A percentile compares a stretch with the other conserved stretches of the same genome.
Conservation (phyloP, 2,797 vertebrate genomes). For the Tapera naevia region DNA sequence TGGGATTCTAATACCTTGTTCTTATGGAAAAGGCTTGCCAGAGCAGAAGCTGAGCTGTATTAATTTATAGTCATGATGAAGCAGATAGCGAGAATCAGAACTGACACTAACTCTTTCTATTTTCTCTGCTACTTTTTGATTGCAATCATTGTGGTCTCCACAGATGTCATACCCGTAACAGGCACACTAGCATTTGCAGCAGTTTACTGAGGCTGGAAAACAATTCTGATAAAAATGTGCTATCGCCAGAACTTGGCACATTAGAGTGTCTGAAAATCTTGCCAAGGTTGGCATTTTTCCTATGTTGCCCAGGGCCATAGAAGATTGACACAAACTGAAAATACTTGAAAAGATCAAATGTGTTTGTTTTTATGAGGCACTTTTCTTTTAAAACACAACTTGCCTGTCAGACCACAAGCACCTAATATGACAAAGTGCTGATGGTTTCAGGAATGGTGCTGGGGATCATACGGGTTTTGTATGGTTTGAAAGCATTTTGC, state of each 20-base stretch:
- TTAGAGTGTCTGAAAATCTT: conserved; percentile 65
- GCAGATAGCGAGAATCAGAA: conserved; percentile 19
- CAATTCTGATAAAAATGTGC: conserved; percentile 65
- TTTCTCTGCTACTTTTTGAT: conserved; percentile 23
- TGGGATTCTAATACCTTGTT: conserved; percentile 10
- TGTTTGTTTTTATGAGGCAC: conserved; percentile 48
- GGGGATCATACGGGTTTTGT: neutral
- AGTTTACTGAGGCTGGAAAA: conserved; percentile 66
- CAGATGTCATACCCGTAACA: conserved; percentile 16
- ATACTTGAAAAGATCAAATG: conserved; percentile 66
- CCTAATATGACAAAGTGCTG: neutral
- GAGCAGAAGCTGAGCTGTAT: conserved; percentile 19
- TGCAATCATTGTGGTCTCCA: conserved; percentile 45
- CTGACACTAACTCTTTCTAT: conserved; percentile 33
- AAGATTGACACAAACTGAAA: conserved; percentile 67
- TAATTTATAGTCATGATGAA: conserved; percentile 54
- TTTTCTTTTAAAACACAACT: conserved; percentile 2
- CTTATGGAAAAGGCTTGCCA: conserved; percentile 34
- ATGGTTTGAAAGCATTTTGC: neutral
- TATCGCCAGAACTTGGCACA: conserved; percentile 63
- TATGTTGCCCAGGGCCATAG: conserved; percentile 36
- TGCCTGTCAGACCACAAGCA: neutral
- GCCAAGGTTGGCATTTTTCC: conserved; percentile 69
- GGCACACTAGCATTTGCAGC: conserved; percentile 28
- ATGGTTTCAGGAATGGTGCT: neutral